phyloP scores from a whole-genome alignment of 1,140 invertebrate genomes.

The Holotrichia oblita region DNA sequence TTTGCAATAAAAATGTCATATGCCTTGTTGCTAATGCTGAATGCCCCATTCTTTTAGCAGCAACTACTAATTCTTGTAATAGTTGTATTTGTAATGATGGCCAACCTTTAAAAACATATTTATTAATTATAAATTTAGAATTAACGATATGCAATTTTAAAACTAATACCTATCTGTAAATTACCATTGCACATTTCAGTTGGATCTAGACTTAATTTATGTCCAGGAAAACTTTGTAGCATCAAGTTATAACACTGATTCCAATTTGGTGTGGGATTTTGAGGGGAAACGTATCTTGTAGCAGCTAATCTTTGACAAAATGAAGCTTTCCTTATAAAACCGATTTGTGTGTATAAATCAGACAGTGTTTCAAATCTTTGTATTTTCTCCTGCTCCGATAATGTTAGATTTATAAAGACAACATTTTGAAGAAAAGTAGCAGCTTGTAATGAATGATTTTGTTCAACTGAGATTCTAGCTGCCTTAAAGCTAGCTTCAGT shows the following conservation, averaged over 20 bases:
- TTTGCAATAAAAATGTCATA: constrained; percentile 89
- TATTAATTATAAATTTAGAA: too few species aligned
- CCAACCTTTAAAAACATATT: too few species aligned
- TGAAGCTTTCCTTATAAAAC: constrained; percentile 90
- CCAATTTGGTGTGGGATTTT: constrained; percentile 91
- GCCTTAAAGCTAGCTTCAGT: constrained; percentile 96
- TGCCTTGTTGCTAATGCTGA: constrained; percentile 91
- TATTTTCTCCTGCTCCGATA: constrained; percentile 93
- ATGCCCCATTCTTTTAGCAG: constrained; percentile 88
- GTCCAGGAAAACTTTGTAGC: constrained; percentile 88
- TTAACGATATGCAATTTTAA: too few species aligned
- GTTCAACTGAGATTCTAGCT: constrained; percentile 87
- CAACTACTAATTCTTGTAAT: constrained; percentile 89
- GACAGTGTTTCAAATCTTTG: constrained; percentile 86
- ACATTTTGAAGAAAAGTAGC: constrained; percentile 96
- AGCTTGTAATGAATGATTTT: constrained; percentile 83
- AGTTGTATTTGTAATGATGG: constrained; percentile 90
- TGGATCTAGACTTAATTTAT: constrained; percentile 88
- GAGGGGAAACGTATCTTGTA: constrained; percentile 86
- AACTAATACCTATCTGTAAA: constrained; percentile 46
- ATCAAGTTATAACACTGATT: constrained; percentile 90
- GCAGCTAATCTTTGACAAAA: constrained; percentile 93
- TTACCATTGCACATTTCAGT: constrained; percentile 74
- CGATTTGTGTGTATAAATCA: constrained; percentile 88
- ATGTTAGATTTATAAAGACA: constrained; percentile 88